Conservation (phyloP, 2,888 invertebrate genomes). For the Gortyna flavago region DNA sequence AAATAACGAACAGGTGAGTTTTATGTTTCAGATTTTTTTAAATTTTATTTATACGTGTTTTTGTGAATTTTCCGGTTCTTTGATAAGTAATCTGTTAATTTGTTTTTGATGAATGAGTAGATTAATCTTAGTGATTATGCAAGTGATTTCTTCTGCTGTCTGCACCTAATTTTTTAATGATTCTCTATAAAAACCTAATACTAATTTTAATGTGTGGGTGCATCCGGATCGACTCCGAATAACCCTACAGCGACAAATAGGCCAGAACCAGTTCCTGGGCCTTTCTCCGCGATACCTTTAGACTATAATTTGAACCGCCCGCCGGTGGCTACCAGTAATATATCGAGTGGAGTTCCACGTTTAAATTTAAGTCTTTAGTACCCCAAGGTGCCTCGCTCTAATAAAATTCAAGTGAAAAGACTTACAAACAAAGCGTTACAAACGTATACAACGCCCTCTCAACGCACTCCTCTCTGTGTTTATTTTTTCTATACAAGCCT, state of each 20-base stretch:
- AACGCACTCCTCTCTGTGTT: background rate
- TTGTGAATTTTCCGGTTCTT: background rate
- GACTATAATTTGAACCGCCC: background rate
- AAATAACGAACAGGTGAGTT: conserved; percentile 74
- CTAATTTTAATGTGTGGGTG: too few species aligned
- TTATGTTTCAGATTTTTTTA: background rate
- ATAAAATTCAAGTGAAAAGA: background rate
- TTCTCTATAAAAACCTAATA: background rate
- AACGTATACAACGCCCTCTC: background rate
- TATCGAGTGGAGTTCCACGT: background rate
- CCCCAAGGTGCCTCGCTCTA: background rate
- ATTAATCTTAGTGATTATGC: background rate
- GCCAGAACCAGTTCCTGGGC: too few species aligned
- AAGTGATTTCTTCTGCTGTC: background rate
- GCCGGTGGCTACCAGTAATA: background rate
- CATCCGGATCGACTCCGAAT: background rate
- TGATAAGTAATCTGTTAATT: conserved; percentile 12
- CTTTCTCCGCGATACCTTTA: background rate
- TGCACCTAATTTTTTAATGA: background rate
- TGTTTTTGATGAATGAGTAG: background rate
- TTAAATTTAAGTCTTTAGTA: background rate
- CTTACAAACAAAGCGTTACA: background rate
- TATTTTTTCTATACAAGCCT: background rate
- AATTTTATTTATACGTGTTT: background rate
- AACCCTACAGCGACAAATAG: background rate